phyloP scores from a whole-genome alignment of 2,888 invertebrate species.

The Oligia fasciuncula region DNA sequence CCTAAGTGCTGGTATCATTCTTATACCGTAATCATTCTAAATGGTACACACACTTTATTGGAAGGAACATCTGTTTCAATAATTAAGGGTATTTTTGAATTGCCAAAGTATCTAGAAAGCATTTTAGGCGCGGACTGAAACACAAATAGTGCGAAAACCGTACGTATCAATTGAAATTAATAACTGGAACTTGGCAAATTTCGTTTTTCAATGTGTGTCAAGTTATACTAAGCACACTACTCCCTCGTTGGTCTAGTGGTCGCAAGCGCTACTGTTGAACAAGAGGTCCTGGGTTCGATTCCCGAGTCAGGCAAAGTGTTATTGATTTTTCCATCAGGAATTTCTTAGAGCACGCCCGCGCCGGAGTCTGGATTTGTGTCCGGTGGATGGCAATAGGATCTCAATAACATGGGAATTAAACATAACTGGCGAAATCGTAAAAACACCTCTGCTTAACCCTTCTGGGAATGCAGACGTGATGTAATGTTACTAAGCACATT shows the following conservation, averaged over 20 bases:
- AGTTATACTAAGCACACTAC: not conserved
- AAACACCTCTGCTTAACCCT: no score
- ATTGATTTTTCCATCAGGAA: no score
- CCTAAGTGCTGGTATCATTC: conserved; percentile 29
- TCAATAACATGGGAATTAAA: no score
- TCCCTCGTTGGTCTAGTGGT: not conserved
- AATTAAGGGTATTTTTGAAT: conserved; percentile 9
- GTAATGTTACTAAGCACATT: not conserved
- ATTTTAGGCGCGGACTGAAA: not conserved
- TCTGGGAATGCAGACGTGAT: no score
- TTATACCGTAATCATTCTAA: conserved; percentile 36
- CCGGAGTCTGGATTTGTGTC: no score
- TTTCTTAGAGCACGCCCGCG: no score
- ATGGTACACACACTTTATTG: not conserved
- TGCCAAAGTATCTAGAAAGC: not conserved
- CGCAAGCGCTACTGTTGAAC: no score
- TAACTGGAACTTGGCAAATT: not conserved
- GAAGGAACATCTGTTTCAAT: conserved; percentile 8
- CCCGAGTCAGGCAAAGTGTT: not conserved
- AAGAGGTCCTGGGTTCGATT: not conserved
- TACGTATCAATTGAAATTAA: not conserved
- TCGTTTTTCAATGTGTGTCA: not conserved
- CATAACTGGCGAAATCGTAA: no score
- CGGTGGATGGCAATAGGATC: no score
- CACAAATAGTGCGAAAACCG: not conserved